These are phyloP conservation scores for Seriola dumerili DNA, from an alignment of 2,113 vertebrate genomes.

Conservation along the genomic window DNA sequence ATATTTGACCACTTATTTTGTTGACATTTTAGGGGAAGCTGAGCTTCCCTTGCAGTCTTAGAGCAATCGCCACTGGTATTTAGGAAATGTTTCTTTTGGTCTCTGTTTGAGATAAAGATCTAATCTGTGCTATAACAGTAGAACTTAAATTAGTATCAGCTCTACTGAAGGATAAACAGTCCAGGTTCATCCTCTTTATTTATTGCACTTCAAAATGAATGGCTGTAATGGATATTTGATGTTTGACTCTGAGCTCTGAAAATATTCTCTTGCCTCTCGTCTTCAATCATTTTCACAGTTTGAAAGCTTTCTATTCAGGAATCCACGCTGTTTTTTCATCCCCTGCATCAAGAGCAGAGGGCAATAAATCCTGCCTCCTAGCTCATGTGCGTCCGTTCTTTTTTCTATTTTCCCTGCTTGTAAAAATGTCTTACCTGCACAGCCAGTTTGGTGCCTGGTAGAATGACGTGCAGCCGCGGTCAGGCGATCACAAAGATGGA, in stretches of 20 bases:
- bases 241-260: constrained; percentile 2
- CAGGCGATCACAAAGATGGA: constrained; percentile 9
- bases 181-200: not conserved
- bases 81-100: not conserved
- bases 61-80: no score
- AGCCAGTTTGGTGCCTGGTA: not conserved
- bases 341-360: not conserved
- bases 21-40: no score
- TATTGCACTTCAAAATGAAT: constrained; percentile 9
- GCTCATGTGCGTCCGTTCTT: not conserved
- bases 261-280: not conserved
- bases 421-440: constrained; percentile 25
- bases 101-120: not conserved
- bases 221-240: constrained; percentile 10
- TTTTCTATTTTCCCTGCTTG: not conserved
- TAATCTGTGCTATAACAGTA: not conserved
- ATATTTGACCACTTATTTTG: no score
- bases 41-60: no score
- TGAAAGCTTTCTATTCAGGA: not conserved
- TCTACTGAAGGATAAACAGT: not conserved
- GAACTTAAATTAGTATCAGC: not conserved
- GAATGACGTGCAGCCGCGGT: constrained; percentile 15
- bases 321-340: not conserved
- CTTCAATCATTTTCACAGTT: not conserved
- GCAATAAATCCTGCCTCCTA: not conserved